These are phyloP conservation scores for Sander vitreus DNA, from an alignment of 2,113 vertebrate species.

Conservation along the genomic window DNA sequence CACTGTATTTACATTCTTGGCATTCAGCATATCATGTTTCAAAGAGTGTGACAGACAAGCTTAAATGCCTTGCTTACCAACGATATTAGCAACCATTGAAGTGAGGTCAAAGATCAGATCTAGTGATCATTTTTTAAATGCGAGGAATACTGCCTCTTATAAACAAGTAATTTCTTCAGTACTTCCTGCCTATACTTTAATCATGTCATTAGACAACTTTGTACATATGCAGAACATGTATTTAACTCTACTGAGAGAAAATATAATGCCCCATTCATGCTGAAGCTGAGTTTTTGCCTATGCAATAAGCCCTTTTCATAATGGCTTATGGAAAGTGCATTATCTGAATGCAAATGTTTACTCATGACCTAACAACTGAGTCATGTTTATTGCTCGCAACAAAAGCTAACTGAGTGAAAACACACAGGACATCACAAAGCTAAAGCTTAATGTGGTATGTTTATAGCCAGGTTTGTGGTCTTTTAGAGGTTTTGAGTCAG, in stretches of 20 bases:
- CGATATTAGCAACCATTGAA: not conserved
- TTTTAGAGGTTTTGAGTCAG: slow-evolving; percentile 64
- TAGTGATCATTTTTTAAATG: not conserved
- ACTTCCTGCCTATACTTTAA: not conserved
- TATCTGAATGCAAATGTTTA: slow-evolving; percentile 70
- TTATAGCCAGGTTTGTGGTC: slow-evolving; percentile 63
- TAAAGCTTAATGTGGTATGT: slow-evolving; percentile 61
- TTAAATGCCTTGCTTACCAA: not conserved
- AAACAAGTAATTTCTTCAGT: not conserved
- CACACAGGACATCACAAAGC: slow-evolving; percentile 67
- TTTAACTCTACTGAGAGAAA: not conserved
- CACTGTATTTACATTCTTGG: not conserved
- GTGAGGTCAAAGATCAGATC: slow-evolving; percentile 11
- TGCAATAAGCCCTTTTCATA: slow-evolving; percentile 13
- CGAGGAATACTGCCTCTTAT: not conserved
- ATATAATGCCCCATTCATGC: slow-evolving; percentile 31
- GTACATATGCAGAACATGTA: not conserved
- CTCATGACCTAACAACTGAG: slow-evolving; percentile 66
- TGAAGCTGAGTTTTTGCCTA: slow-evolving; percentile 2
- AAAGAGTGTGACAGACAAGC: not conserved
- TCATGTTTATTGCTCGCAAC: slow-evolving; percentile 72
- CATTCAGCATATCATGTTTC: not conserved
- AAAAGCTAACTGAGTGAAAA: slow-evolving; percentile 74
- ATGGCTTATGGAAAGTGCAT: slow-evolving; percentile 57
- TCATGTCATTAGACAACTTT: slow-evolving; percentile 1